Base-by-base conservation (phyloP, 2,888 invertebrate genomes). In the Troides oblongomaculatus region DNA sequence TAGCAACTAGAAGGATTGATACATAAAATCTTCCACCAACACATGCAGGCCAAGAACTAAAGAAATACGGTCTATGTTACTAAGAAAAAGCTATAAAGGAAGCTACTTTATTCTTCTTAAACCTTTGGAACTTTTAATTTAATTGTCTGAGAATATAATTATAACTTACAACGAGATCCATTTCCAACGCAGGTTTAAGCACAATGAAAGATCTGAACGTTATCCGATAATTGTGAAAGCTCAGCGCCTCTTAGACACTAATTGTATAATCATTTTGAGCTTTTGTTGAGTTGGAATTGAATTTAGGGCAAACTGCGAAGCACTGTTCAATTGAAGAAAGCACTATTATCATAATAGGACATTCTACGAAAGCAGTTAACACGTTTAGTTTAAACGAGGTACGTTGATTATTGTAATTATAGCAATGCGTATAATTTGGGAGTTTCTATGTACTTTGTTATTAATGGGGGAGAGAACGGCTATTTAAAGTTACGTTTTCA, bases 261-360 rank as follows among this genome's bases (percentile, higher is more conserved):
- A 69, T 60, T 64, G 64, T 61, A 23, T 57, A 69, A 69, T 64
- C 43, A 61, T 60, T 61, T 53, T 53, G 56, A 64, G 60, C 60
- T 61, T 69, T 64, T 50, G 56, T 64, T 64, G 23, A 43, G 36
- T 25, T 64, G 64, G 25, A 64, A 69, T 64, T 64, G 39, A 64
- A 62, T 53, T 39, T 58, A 39, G 64, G 64, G 30, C 64, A 64
- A 64, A n/a, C 64, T 64, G 56, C 36, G 56, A n/a, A 56, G 56
- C 36, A 39, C 58, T 21, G 6, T 21, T 56, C 62, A 30, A n/a
- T 12, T 53, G 64, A 10, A 10, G 62, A 10, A 39, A 43, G 43
- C 43, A 30, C 10, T 30, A 64, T 23, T 43, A 43, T 18, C 2
- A 21, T 64, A 64, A 64, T 43, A 58, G 64, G 57, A 64, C 23